These are phyloP conservation scores for Sitodiplosis mosellana DNA, from an alignment of 1,140 invertebrate genomes.

Conservation along the genomic window DNA sequence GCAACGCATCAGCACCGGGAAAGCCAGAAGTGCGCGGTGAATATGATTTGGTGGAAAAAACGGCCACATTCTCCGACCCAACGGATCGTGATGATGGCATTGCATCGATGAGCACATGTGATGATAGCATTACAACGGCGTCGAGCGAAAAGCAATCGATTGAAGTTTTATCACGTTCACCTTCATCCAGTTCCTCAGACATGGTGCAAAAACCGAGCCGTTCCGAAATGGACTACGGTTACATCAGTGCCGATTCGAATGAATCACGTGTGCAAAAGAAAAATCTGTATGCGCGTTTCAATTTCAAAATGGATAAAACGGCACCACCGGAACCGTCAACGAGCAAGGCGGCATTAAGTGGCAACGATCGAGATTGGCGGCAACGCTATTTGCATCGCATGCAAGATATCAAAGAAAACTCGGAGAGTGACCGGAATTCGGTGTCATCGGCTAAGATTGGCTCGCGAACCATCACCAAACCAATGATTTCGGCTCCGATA, in stretches of 20 bases:
- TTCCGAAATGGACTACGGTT: slow-evolving; percentile 39
- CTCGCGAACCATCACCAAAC: too few relatives aligned
- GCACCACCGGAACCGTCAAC: neutral
- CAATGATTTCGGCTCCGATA: too few relatives aligned
- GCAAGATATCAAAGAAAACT: slow-evolving; percentile 1
- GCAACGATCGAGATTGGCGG: neutral
- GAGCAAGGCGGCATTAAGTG: neutral
- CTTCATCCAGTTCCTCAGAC: neutral
- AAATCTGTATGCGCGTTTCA: slow-evolving; percentile 22
- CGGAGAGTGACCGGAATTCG: neutral
- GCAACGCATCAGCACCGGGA: slow-evolving; percentile 6
- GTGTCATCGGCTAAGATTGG: too few relatives aligned
- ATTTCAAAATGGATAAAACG: slow-evolving; percentile 18
- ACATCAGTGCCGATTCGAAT: slow-evolving; percentile 56
- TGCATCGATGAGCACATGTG: slow-evolving; percentile 16
- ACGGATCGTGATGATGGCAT: slow-evolving; percentile 18
- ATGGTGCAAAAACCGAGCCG: slow-evolving; percentile 6
- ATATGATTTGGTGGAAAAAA: slow-evolving; percentile 8
- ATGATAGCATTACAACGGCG: slow-evolving; percentile 7
- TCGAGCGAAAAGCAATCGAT: neutral
- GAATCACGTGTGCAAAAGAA: slow-evolving; percentile 26
- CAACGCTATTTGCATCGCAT: neutral
- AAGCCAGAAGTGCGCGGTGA: neutral
- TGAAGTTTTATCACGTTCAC: neutral
- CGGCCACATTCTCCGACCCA: slow-evolving; percentile 6